Evolutionary conservation across 2,797 vertebrate genomes (phyloP).

Genomic region (Argya squamiceps): DNA sequence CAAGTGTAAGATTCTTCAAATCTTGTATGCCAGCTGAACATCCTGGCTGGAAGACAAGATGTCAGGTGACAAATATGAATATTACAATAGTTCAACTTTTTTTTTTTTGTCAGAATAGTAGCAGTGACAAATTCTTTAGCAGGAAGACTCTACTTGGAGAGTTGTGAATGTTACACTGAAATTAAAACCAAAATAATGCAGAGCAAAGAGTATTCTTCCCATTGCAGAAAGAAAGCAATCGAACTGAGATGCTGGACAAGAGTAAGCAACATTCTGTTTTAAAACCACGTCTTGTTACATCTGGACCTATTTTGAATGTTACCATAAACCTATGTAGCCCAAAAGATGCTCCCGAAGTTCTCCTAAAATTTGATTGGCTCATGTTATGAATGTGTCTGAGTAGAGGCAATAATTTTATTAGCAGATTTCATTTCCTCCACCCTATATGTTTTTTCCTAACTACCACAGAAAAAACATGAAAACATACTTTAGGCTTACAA

Average conservation of each 20-base stretch:
- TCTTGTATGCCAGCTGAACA: not conserved
- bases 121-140: not conserved
- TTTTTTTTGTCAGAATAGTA: not conserved
- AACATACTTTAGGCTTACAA: accelerated
- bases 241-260: not conserved
- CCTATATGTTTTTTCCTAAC: not conserved
- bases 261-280: not conserved
- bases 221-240: not conserved
- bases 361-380: not conserved
- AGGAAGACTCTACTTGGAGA: not conserved
- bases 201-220: not conserved
- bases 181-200: not conserved
- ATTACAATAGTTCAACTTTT: not conserved
- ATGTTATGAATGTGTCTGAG: not conserved
- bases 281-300: not conserved
- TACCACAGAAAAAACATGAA: not conserved
- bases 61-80: not conserved
- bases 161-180: not conserved
- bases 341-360: not conserved
- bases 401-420: not conserved
- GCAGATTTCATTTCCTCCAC: not conserved
- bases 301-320: not conserved
- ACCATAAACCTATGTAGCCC: not conserved
- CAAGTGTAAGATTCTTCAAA: not conserved
- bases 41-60: not conserved